Evolutionary conservation across 2,888 invertebrate species (phyloP).

Genomic region (Drosophila anomelani): DNA sequence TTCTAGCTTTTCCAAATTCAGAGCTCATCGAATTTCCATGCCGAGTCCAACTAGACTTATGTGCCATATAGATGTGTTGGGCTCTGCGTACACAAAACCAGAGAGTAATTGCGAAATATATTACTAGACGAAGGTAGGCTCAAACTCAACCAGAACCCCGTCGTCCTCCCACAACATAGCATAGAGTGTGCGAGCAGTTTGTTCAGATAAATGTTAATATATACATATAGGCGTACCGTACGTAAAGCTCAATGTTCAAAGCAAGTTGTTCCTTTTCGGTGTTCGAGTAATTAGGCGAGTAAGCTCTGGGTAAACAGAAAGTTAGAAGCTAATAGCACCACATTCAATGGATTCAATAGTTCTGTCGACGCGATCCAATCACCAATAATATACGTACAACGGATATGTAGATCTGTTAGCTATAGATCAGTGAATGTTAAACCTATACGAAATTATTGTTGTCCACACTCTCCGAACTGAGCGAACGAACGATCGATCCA

Average conservation of each 20-base stretch:
- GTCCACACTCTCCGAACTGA: constrained; percentile 60
- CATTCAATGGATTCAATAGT: constrained; percentile 17
- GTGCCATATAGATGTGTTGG: constrained; percentile 74
- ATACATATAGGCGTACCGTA: constrained; percentile 45
- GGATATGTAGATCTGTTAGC: constrained; percentile 56
- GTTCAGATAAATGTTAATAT: constrained; percentile 55
- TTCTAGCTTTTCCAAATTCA: constrained; percentile 50
- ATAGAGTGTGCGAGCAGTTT: constrained; percentile 40
- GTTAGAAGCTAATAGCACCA: constrained; percentile 27
- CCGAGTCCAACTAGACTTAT: constrained; percentile 72
- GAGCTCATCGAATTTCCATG: constrained; percentile 56
- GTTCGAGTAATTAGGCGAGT: constrained; percentile 30
- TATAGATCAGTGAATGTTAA: constrained; percentile 47
- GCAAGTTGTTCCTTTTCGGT: constrained; percentile 77
- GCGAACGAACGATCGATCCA: constrained; percentile 23
- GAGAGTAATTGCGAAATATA: constrained; percentile 32
- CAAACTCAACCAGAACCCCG: constrained; percentile 35
- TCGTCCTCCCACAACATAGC: constrained; percentile 14
- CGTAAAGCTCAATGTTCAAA: constrained; percentile 78
- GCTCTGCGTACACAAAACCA: constrained; percentile 37
- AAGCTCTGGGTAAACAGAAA: constrained; percentile 29
- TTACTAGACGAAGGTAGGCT: constrained; percentile 46
- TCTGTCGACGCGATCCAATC: constrained; percentile 25
- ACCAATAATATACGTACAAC: constrained; percentile 48
- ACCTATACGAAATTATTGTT: constrained; percentile 59